A percentile compares a stretch with the other conserved stretches of the same genome.
Conservation (phyloP, 2,113 vertebrate genomes). For the Nycticryphes semicollaris region DNA sequence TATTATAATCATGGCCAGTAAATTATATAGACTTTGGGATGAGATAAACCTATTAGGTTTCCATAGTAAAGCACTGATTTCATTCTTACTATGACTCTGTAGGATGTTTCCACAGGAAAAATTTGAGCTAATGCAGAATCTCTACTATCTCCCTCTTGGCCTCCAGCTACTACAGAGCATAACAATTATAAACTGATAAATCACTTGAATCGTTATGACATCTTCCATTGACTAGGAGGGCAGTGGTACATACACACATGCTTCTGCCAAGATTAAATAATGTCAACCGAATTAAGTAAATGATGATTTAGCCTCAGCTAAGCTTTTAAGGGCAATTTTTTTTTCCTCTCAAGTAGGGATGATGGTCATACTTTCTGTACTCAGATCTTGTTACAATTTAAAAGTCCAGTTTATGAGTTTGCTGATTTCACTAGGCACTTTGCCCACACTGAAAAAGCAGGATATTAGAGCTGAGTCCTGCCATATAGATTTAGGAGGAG, state of each 20-base stretch:
- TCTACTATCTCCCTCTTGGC: slow-evolving; percentile 42
- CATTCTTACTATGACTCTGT: background rate
- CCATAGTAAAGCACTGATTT: slow-evolving; percentile 5
- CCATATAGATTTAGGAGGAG: background rate
- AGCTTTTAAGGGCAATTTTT: slow-evolving; percentile 16
- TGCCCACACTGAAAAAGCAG: background rate
- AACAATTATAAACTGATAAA: slow-evolving; percentile 60
- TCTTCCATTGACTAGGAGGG: slow-evolving; percentile 43
- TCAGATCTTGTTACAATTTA: background rate
- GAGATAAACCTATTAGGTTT: slow-evolving; percentile 13
- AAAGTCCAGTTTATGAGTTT: background rate
- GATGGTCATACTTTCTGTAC: background rate
- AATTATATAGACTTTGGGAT: slow-evolving; percentile 10
- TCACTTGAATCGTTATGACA: slow-evolving; percentile 50
- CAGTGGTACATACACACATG: slow-evolving; percentile 35
- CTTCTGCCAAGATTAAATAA: slow-evolving; percentile 53
- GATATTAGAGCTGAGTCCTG: background rate
- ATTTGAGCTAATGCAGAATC: slow-evolving; percentile 45
- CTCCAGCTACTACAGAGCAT: background rate
- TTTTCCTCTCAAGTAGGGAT: background rate
- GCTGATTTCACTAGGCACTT: slow-evolving; percentile 20
- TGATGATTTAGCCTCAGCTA: slow-evolving; percentile 36
- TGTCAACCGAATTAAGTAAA: slow-evolving; percentile 39
- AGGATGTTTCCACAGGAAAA: slow-evolving; percentile 16
- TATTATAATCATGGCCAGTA: slow-evolving; percentile 11